Conservation (phyloP, 2,888 invertebrate genomes). For the Germaria angustata region DNA sequence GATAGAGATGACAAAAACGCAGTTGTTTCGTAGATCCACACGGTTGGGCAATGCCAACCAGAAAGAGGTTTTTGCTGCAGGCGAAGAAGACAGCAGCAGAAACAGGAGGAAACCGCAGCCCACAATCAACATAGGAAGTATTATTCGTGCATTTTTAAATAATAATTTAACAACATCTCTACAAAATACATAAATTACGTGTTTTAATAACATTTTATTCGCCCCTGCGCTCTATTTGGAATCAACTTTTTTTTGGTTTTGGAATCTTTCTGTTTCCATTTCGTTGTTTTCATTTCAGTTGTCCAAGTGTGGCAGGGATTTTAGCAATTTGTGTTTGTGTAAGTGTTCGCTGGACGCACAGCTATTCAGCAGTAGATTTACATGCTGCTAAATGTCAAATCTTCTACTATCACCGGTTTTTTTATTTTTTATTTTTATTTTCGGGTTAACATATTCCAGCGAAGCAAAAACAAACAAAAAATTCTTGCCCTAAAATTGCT, state of each 20-base stretch:
- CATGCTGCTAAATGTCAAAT: slow-evolving; percentile 64
- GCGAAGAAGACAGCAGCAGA: not conserved
- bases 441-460: slow-evolving; percentile 17
- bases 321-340: slow-evolving; percentile 31
- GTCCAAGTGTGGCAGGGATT: slow-evolving; percentile 16
- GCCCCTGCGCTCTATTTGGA: slow-evolving; percentile 45
- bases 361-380: slow-evolving; percentile 33
- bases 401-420: slow-evolving; percentile 15
- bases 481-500: not conserved
- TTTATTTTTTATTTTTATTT: slow-evolving; percentile 27
- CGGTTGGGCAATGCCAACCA: slow-evolving; percentile 13
- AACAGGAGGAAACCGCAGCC: not conserved
- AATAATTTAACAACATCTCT: slow-evolving; percentile 54
- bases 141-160: slow-evolving; percentile 59
- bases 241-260: slow-evolving; percentile 1
- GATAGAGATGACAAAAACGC: slow-evolving; percentile 10
- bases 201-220: slow-evolving; percentile 65
- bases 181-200: slow-evolving; percentile 58
- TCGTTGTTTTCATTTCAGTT: not conserved
- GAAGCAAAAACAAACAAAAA: slow-evolving; percentile 12
- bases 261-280: not conserved
- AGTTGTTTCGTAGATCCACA: not conserved
- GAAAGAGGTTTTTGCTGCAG: not conserved
- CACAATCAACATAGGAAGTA: not conserved
- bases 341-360: not conserved